Percentiles rank a stretch among this genome's conserved stretches.
Conservation (phyloP, 2,113 vertebrate genomes). For the Charadrius vociferus region DNA sequence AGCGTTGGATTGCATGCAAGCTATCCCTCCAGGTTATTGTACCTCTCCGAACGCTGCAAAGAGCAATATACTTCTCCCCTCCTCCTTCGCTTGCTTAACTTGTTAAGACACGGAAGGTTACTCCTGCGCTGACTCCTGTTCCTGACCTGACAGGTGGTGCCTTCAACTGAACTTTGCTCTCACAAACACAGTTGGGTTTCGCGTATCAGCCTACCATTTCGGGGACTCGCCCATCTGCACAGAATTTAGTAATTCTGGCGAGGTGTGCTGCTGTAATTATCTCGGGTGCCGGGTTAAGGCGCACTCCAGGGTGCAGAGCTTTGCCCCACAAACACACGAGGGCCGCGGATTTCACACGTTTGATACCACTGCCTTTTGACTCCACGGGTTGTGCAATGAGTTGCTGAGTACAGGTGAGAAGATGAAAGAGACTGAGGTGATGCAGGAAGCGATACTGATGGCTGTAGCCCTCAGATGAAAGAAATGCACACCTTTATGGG, state of each 20-base stretch:
- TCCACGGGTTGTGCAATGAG: background rate
- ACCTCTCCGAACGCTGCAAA: background rate
- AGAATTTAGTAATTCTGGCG: background rate
- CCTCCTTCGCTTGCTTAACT: slow-evolving; percentile 1
- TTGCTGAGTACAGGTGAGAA: background rate
- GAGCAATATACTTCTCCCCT: background rate
- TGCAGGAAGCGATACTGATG: background rate
- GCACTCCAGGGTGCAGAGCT: background rate
- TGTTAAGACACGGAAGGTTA: background rate
- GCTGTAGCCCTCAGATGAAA: background rate
- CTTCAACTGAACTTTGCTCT: slow-evolving; percentile 33
- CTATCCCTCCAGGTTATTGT: background rate
- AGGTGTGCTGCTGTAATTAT: background rate
- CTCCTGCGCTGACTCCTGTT: background rate
- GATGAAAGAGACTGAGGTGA: background rate
- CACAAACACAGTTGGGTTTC: background rate
- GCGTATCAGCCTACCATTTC: accelerated
- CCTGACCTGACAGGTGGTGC: slow-evolving; percentile 40
- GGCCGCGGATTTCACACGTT: background rate
- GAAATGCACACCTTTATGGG: background rate
- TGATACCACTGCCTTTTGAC: background rate
- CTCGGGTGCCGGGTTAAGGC: background rate
- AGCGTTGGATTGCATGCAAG: background rate
- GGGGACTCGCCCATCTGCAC: background rate
- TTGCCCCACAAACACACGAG: background rate